phyloP scores from a whole-genome alignment of 92 coral and sea anemone genomes.

The Heliopora coerulea region DNA sequence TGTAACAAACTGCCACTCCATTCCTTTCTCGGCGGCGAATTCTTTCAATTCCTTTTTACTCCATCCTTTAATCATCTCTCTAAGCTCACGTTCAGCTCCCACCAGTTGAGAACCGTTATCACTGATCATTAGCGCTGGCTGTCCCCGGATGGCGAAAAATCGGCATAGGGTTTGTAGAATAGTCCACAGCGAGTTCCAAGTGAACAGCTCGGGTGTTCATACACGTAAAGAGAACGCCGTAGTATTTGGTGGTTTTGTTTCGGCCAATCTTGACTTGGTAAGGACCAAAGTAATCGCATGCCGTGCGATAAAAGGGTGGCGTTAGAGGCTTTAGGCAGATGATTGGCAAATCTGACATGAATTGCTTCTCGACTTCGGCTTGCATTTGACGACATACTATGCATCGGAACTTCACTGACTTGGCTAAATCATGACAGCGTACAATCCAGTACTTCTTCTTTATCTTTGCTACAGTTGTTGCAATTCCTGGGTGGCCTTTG shows the following conservation, averaged over 20 bases:
- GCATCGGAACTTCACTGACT: conserved; percentile 37
- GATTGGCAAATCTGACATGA: conserved; percentile 25
- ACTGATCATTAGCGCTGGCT: conserved; percentile 41
- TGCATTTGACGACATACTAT: conserved; percentile 41
- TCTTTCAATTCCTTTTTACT: background rate
- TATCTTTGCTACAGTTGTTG: conserved; percentile 43
- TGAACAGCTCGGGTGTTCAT: conserved; percentile 53
- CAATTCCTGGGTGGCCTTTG: conserved; percentile 50
- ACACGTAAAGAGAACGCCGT: conserved; percentile 58
- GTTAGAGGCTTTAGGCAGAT: conserved; percentile 27
- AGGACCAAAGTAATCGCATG: conserved; percentile 34
- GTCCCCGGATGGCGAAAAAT: conserved; percentile 47
- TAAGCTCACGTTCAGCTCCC: conserved; percentile 55
- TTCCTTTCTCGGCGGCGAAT: background rate
- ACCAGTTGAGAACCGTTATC: conserved; percentile 53
- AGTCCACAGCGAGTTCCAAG: conserved; percentile 49
- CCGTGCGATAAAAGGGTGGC: conserved; percentile 40
- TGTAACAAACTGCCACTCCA: conserved; percentile 22
- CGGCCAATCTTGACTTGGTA: conserved; percentile 51
- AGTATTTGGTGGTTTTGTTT: conserved; percentile 51
- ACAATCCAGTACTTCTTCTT: conserved; percentile 49
- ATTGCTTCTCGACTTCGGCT: conserved; percentile 40
- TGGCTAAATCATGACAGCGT: conserved; percentile 42
- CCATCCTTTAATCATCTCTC: conserved; percentile 24
- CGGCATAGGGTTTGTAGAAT: conserved; percentile 57